Evolutionary conservation across 1,140 invertebrate genomes (phyloP).

Genomic region (Paraescarpia echinospica): DNA sequence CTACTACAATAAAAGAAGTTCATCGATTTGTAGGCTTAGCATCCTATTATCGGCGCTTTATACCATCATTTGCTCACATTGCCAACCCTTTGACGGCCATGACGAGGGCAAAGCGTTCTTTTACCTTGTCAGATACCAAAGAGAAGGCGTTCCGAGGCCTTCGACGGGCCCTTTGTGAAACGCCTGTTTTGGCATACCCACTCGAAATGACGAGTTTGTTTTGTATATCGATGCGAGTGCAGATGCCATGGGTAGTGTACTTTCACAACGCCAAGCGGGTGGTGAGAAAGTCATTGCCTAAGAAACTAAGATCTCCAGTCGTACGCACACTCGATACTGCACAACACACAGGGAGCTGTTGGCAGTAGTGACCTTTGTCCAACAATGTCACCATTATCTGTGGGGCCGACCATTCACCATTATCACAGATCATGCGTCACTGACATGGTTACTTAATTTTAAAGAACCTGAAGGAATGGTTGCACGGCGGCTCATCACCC

Average conservation of each 20-base stretch:
- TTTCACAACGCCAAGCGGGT: slow-evolving; percentile 51
- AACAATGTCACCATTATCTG: too few relatives aligned
- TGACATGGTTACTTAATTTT: too few relatives aligned
- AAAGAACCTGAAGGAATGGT: too few relatives aligned
- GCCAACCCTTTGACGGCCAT: slow-evolving; percentile 25
- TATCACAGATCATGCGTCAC: too few relatives aligned
- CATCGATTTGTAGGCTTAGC: slow-evolving; percentile 44
- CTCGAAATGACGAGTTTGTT: slow-evolving; percentile 47
- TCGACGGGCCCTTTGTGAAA: slow-evolving; percentile 17
- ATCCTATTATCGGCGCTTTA: slow-evolving; percentile 43
- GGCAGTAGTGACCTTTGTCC: too few relatives aligned
- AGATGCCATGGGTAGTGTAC: slow-evolving; percentile 53
- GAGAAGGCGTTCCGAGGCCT: slow-evolving; percentile 27
- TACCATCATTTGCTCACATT: slow-evolving; percentile 36
- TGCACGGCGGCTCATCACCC: too few relatives aligned
- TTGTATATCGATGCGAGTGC: slow-evolving; percentile 58
- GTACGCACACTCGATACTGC: too few relatives aligned
- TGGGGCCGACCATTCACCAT: too few relatives aligned
- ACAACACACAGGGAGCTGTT: too few relatives aligned
- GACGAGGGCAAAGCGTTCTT: slow-evolving; percentile 18
- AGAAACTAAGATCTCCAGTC: too few relatives aligned
- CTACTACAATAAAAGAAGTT: slow-evolving; percentile 42
- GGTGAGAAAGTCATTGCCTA: too few relatives aligned
- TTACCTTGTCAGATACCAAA: slow-evolving; percentile 14
- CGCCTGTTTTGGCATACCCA: slow-evolving; percentile 34